Conservation (phyloP, 2,113 vertebrate genomes). For the Electrona antarctica region DNA sequence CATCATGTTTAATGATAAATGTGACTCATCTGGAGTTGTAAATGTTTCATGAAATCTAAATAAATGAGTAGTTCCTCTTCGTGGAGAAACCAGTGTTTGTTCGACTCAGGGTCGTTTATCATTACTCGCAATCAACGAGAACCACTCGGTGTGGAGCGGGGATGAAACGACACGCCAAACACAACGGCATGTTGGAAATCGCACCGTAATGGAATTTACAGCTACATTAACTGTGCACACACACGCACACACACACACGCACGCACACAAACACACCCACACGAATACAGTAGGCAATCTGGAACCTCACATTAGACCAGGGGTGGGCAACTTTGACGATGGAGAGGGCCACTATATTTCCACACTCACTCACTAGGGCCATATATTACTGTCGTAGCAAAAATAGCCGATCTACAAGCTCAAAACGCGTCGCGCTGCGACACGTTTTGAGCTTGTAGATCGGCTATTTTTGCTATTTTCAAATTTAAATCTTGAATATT, state of each 20-base stretch:
- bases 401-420: no score
- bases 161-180: background rate
- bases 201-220: slow-evolving; percentile 4
- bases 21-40: slow-evolving; percentile 57
- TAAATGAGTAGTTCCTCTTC: slow-evolving; percentile 58
- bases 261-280: no score
- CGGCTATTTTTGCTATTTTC: no score
- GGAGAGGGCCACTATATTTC: no score
- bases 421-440: no score
- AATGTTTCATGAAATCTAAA: slow-evolving; percentile 68
- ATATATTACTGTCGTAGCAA: no score
- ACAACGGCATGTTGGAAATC: slow-evolving; percentile 13
- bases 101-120: slow-evolving; percentile 31
- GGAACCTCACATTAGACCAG: slow-evolving; percentile 2
- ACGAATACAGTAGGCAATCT: background rate
- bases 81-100: slow-evolving; percentile 13
- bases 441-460: no score
- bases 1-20: slow-evolving; percentile 65
- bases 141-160: background rate
- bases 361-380: no score
- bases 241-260: no score
- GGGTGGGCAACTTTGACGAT: no score
- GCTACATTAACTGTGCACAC: background rate
- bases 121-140: slow-evolving; percentile 42
- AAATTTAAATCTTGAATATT: no score